A percentile compares a stretch with the other conserved stretches of the same genome.
phyloP scores from a whole-genome alignment of 2,888 invertebrate genomes.

The Deilephila porcellus region DNA sequence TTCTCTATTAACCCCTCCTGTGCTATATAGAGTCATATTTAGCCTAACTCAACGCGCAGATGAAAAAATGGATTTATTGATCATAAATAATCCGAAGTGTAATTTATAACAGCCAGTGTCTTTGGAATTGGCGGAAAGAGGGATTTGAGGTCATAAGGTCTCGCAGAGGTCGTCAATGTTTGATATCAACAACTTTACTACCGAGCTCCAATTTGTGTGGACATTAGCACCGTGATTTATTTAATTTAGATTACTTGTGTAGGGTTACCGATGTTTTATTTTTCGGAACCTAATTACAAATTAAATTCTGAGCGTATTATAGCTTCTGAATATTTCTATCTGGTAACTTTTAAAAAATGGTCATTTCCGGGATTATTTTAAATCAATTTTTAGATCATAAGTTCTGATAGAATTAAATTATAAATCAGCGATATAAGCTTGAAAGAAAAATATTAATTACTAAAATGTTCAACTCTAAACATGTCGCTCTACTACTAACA shows the following conservation, averaged over 20 bases:
- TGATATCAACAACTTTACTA: slow-evolving; percentile 28
- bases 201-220: slow-evolving; percentile 17
- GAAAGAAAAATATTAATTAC: too few relatives aligned
- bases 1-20: too few relatives aligned
- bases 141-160: slow-evolving; percentile 48
- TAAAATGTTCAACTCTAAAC: too few relatives aligned
- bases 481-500: too few relatives aligned
- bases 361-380: too few relatives aligned
- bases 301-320: neutral
- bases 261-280: neutral
- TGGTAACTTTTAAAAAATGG: neutral
- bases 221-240: slow-evolving; percentile 23
- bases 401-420: too few relatives aligned
- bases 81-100: slow-evolving; percentile 52
- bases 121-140: slow-evolving; percentile 16
- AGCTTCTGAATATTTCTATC: neutral
- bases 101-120: slow-evolving; percentile 49
- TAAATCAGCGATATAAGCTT: too few relatives aligned
- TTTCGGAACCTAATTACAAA: too few relatives aligned
- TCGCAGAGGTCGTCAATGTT: slow-evolving; percentile 42
- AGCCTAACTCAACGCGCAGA: slow-evolving; percentile 30
- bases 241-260: slow-evolving; percentile 21
- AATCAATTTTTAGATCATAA: too few relatives aligned
- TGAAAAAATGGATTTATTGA: slow-evolving; percentile 40
- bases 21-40: too few relatives aligned